phyloP scores from a whole-genome alignment of 2,113 vertebrate genomes.

The Penelope pileata region DNA sequence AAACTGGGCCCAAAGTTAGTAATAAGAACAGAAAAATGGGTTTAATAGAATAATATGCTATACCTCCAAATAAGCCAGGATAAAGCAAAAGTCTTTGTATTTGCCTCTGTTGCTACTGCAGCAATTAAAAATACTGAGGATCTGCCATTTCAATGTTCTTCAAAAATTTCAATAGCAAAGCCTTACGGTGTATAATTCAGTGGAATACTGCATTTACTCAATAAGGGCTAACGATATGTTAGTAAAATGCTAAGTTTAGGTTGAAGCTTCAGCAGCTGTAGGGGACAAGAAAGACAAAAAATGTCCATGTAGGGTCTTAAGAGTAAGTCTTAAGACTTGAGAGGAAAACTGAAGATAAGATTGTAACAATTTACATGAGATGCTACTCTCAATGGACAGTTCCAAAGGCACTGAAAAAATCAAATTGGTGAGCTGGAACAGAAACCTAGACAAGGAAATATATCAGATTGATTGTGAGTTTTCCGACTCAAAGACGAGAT shows the following conservation, averaged over 20 bases:
- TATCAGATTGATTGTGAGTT: background rate
- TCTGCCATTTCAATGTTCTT: background rate
- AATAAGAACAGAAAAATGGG: background rate
- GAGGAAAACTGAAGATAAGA: slow-evolving; percentile 17
- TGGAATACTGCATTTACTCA: background rate
- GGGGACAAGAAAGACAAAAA: background rate
- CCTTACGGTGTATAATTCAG: background rate
- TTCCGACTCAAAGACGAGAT: background rate
- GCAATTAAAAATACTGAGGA: background rate
- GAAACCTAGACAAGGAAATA: slow-evolving; percentile 26
- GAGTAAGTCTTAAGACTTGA: no score
- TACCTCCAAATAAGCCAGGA: background rate
- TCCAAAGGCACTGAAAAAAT: slow-evolving; percentile 9
- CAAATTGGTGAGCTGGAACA: slow-evolving; percentile 8
- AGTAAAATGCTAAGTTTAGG: background rate
- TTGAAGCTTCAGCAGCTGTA: background rate
- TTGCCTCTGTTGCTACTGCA: background rate
- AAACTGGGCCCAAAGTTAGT: background rate
- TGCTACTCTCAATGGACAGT: background rate
- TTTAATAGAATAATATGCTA: background rate
- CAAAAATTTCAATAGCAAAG: background rate
- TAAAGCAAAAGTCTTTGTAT: background rate
- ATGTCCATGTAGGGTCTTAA: background rate
- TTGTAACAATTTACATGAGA: background rate
- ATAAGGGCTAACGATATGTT: background rate